Base-by-base conservation (phyloP, 2,113 vertebrate genomes). In the Herpetotheres cachinnans region DNA sequence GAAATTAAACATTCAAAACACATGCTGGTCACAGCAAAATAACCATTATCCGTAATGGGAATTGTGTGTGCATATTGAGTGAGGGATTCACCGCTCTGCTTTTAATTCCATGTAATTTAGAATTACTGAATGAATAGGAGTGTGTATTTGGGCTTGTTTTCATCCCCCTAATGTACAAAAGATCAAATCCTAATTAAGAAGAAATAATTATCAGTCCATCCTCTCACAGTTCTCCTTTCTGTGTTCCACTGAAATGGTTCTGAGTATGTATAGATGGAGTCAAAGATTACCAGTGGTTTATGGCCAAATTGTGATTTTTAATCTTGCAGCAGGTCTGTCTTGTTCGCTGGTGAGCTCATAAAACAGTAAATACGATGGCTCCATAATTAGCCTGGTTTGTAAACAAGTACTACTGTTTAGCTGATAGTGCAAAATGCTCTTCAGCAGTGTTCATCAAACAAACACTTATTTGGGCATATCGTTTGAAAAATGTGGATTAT, bases 351-450 rank as follows among this genome's bases (percentile, higher is more conserved):
- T 5, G 59, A 86, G 77, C 85, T 97, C 77, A 80, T 82, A 94
- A 63, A 89, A 74, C 74, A 77, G 91, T 96, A 93, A 94, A 95
- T 97, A 92, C 54, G 96, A 97, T 96, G 82, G 83, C 66, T 97
- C 86, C 86, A 38, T 98, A 98, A 98, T 98, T 98, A 98, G 92
- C 54, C 63, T 76, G 71, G 86, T 98, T 98, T 93, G 91, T 97
- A 98, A 98, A 98, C 90, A 97, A 36, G 42, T 72, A 32, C 25
- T 42, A 54, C 95, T 97, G 38, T 98, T 97, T 97, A 97, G 91
- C 95, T 95, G 90, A 87, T 90, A 92, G 44, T 82, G 76, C 59
- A 97, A 96, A 98, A 97, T 88, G 82, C 71, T 97, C 52, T 95
- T 97, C 94, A 61, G 65, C 96, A 97, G 65, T 42, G 15, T 93